Base-by-base conservation (phyloP, 2,888 invertebrate species). In the Heteromyza rotundicornis region DNA sequence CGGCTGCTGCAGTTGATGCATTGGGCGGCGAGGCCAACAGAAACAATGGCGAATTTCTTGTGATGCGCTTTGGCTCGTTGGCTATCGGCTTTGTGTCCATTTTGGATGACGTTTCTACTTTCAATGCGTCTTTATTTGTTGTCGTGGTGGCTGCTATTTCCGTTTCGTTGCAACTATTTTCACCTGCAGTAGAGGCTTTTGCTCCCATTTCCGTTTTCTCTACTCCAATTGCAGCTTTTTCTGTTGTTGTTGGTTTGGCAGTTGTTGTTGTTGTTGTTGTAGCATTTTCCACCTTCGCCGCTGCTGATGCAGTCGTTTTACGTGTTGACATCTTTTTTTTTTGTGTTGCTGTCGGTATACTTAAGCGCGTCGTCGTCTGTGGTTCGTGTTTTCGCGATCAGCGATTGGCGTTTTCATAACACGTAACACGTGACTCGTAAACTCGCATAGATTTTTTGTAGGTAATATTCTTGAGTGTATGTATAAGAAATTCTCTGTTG, bases 31-130 rank as follows among this genome's bases (percentile, higher is more conserved):
- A 70, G 40, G 64, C 64, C 10, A 69, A 58, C 27, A 69, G 24
- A 14, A 71, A 57, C 20, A 74, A 63, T 1, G 78, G 75, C 23
- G 79, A 79, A 59, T 72, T 78, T 2, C 79, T 69, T 20, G 78
- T 79, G 20, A 79, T 54, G 32, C 77, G 70, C 20, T 61, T 65
- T 8, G 58, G 44, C 49, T 66, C 69, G 60, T 57, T 67, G 67
- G 35, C 61, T 52, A 65, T 64, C 54, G 51, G 62, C 7, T 62
- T 66, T 35, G 55, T n/a, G 40, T 47, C 47, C n/a, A n/a, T 14
- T 40, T 40, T 40, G 40, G 14, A 3, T n/a, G n/a, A n/a, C n/a
- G n/a, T n/a, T n/a, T n/a, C n/a, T 40, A n/a, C 32, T 32, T 32
- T 40, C 5, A 19, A 5, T 17, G 20, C 47, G 7, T 47, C 47